Base-by-base conservation (phyloP, 2,888 invertebrate species). In the Timandra comae region DNA sequence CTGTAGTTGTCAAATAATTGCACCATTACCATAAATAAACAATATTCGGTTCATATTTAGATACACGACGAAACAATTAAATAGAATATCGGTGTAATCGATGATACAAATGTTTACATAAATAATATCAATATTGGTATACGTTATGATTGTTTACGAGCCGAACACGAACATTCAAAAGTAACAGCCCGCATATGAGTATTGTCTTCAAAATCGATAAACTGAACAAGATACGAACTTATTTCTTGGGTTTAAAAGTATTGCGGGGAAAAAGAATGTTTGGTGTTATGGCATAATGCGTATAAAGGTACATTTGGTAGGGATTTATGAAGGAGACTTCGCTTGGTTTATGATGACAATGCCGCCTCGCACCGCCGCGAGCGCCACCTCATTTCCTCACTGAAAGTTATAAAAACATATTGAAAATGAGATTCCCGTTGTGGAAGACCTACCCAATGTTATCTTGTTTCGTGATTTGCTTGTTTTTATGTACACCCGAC, bases 381-480 rank as follows among this genome's bases (percentile, higher is more conserved):
- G 76, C 79, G 64, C 70, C 81, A 77, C 80, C 84, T 84, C 81
- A 85, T 85, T 84, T 85, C 84, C 85, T 79, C 68, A 74, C 76
- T 61, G 74, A 81, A 82, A 84, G 84, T 84, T 84, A 85, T 85
- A 84, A 85, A 85, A 84, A 84, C 85, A 84, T 85, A 85, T 85
- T 85, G 85, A 84, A 85, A 84, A 85, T 81, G 80, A 84, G 84
- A 84, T 84, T 76, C 80, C 64, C 74, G 66, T 68, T 56, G 61
- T 64, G 68, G 67, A 76, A 72, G 70, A 72, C 79, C 75, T 67
- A 69, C 68, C 69, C 65, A 81, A 73, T 78, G 79, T 78, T 82
- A 82, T 84, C 84, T 82, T 78, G 80, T 85, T 79, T 80, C 67
- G 80, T 75, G 75, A 81, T 80, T 82, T 74, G 73, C 72, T 71